These are phyloP conservation scores for Eclectus roratus DNA, from an alignment of 2,113 vertebrate species.

Conservation along the genomic window DNA sequence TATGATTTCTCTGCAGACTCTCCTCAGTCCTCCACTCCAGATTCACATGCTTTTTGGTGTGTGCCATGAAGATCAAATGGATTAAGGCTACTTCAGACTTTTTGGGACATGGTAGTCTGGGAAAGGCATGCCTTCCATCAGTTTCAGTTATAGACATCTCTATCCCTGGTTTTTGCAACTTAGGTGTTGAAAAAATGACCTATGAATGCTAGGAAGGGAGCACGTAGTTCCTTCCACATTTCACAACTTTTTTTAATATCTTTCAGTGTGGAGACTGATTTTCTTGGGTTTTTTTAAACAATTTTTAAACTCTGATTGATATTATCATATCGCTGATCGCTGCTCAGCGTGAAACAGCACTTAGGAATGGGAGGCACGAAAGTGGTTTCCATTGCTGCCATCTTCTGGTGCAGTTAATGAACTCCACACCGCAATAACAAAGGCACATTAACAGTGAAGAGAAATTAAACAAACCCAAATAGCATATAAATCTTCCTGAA, in stretches of 20 bases:
- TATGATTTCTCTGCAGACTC: background rate
- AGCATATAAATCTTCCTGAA: background rate
- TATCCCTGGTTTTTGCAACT: background rate
- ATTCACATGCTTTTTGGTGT: background rate
- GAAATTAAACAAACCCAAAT: slow-evolving; percentile 22
- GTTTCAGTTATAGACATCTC: background rate
- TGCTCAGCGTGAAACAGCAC: background rate
- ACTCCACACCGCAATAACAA: background rate
- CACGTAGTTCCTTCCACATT: background rate
- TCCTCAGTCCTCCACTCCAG: background rate
- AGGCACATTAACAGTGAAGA: background rate
- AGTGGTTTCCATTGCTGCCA: slow-evolving; percentile 52
- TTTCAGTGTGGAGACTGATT: background rate
- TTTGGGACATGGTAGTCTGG: background rate
- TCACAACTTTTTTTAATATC: background rate
- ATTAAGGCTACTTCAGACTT: background rate
- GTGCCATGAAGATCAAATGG: background rate
- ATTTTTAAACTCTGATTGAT: background rate
- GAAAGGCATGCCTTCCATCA: background rate
- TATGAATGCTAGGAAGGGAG: background rate
- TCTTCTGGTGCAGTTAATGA: slow-evolving; percentile 36
- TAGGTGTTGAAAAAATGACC: background rate
- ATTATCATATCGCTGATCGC: background rate
- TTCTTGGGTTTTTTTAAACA: background rate
- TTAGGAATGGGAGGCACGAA: background rate